Conservation (phyloP, 2,888 invertebrate genomes). For the Malthinus flaveolus region DNA sequence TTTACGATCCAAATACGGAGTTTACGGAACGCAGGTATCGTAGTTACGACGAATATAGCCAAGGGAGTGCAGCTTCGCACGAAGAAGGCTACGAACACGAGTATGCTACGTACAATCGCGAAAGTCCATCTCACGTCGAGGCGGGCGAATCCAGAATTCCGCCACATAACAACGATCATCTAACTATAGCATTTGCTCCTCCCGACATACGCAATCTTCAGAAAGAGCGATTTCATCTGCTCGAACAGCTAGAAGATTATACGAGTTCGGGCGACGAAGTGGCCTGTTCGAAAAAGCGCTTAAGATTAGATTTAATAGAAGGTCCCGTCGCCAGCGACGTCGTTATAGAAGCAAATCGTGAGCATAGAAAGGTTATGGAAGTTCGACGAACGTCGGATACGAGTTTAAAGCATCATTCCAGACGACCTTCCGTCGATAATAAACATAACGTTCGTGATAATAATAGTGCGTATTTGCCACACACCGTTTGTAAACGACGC, state of each 20-base stretch:
- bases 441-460: conserved; percentile 45
- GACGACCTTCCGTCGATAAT: conserved; percentile 60
- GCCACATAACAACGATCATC: conserved; percentile 53
- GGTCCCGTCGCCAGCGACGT: conserved; percentile 46
- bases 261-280: conserved; percentile 71
- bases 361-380: conserved; percentile 56
- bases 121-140: conserved; percentile 55
- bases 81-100: conserved; percentile 60
- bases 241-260: conserved; percentile 73
- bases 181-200: conserved; percentile 48
- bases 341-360: conserved; percentile 52
- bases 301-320: conserved; percentile 62
- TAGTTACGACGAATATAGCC: conserved; percentile 74
- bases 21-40: conserved; percentile 62
- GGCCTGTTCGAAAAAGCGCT: conserved; percentile 67
- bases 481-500: conserved; percentile 59
- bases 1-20: conserved; percentile 56
- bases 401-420: conserved; percentile 49
- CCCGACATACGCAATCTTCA: conserved; percentile 70
- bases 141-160: conserved; percentile 47
- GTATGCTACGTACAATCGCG: conserved; percentile 54
- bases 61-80: conserved; percentile 68
- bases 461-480: conserved; percentile 49
- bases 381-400: conserved; percentile 59
- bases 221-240: conserved; percentile 69